Conservation (phyloP, 1,140 invertebrate genomes). For the Drosophila erecta region DNA sequence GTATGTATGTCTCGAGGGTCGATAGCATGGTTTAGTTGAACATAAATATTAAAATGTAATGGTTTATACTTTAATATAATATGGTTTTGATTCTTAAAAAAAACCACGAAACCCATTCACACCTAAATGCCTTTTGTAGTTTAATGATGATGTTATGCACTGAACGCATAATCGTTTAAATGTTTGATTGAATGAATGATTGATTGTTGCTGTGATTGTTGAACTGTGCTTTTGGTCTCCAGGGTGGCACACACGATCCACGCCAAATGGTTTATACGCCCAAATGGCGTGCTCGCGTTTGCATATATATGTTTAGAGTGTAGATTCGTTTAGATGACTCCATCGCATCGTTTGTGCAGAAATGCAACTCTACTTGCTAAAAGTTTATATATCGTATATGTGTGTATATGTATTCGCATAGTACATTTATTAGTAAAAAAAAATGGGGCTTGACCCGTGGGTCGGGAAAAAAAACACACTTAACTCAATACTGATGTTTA, state of each 20-base stretch:
- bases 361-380: constrained; percentile 21
- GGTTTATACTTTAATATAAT: constrained; percentile 62
- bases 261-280: background rate
- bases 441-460: constrained; percentile 2
- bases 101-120: constrained; percentile 44
- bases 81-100: constrained; percentile 44
- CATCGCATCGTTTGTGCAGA: constrained; percentile 11
- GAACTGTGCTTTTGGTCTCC: constrained; percentile 53
- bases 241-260: constrained; percentile 10
- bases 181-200: constrained; percentile 32
- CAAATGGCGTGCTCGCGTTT: constrained; percentile 2
- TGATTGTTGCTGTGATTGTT: constrained; percentile 43
- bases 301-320: constrained; percentile 7
- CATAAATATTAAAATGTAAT: constrained; percentile 75
- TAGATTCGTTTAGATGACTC: constrained; percentile 11
- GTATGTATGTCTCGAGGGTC: constrained; percentile 20
- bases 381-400: constrained; percentile 39
- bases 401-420: constrained; percentile 54
- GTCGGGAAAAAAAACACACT: constrained; percentile 57
- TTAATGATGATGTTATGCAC: constrained; percentile 12
- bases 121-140: constrained; percentile 50
- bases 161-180: constrained; percentile 8
- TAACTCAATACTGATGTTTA: constrained; percentile 82
- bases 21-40: constrained; percentile 62
- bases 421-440: constrained; percentile 70